Conservation (phyloP, 2,113 vertebrate species). For the Megaleporinus macrocephalus region DNA sequence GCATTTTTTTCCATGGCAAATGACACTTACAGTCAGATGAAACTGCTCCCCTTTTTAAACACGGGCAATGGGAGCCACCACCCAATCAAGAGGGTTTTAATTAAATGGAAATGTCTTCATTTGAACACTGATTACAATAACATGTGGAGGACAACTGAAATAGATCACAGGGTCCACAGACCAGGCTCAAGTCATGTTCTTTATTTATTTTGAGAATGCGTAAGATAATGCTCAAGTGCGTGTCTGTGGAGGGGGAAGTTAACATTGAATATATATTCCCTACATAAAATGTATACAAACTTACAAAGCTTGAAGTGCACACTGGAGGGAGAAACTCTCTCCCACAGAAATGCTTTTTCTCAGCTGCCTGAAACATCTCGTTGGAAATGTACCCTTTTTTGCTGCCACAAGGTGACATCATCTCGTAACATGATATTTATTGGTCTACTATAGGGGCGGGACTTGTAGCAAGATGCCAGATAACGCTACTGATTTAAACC, state of each 20-base stretch:
- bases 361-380: too few species aligned
- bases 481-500: too few species aligned
- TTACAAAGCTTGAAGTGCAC: too few species aligned
- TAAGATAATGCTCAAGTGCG: background rate
- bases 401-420: too few species aligned
- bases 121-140: conserved; percentile 72
- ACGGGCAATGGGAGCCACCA: conserved; percentile 44
- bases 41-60: conserved; percentile 54
- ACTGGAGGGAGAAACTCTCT: too few species aligned
- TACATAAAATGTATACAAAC: too few species aligned
- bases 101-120: conserved; percentile 77
- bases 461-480: too few species aligned
- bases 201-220: background rate
- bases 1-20: conserved; percentile 22
- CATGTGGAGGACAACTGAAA: conserved; percentile 60
- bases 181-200: background rate
- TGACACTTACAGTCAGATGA: conserved; percentile 44
- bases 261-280: background rate
- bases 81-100: conserved; percentile 59
- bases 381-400: too few species aligned
- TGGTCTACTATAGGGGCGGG: too few species aligned
- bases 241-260: background rate
- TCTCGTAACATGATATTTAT: too few species aligned
- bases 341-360: too few species aligned
- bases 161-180: background rate